phyloP scores from a whole-genome alignment of 2,113 vertebrate genomes.

The Ceuthmochares aereus region DNA sequence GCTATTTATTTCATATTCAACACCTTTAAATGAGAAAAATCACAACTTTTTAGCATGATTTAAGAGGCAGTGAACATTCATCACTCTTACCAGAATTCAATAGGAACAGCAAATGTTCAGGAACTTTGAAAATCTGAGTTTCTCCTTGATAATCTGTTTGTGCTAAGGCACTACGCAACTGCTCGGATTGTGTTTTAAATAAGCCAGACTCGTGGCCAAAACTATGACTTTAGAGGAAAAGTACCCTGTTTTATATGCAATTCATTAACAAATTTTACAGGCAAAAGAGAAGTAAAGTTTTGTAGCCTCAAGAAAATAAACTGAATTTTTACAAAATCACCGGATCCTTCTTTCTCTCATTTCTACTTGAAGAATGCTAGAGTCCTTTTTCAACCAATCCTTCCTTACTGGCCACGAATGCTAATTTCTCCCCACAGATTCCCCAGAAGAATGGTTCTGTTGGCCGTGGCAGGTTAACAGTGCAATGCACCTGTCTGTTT shows the following conservation, averaged over 20 bases:
- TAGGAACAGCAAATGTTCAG: background rate
- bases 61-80: background rate
- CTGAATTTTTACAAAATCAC: background rate
- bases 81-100: background rate
- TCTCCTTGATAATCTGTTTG: background rate
- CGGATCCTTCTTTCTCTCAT: background rate
- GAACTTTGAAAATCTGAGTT: background rate
- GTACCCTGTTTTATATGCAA: background rate
- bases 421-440: background rate
- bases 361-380: background rate
- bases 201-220: background rate
- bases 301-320: background rate
- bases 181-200: background rate
- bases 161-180: background rate
- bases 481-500: background rate
- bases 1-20: background rate
- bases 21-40: background rate
- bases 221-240: background rate
- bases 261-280: background rate
- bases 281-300: background rate
- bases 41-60: background rate
- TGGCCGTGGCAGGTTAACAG: background rate
- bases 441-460: background rate
- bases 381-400: background rate
- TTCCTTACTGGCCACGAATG: rapidly evolving